Conservation (phyloP, 1,140 invertebrate species). For the Aphelenchoides fujianensis region DNA sequence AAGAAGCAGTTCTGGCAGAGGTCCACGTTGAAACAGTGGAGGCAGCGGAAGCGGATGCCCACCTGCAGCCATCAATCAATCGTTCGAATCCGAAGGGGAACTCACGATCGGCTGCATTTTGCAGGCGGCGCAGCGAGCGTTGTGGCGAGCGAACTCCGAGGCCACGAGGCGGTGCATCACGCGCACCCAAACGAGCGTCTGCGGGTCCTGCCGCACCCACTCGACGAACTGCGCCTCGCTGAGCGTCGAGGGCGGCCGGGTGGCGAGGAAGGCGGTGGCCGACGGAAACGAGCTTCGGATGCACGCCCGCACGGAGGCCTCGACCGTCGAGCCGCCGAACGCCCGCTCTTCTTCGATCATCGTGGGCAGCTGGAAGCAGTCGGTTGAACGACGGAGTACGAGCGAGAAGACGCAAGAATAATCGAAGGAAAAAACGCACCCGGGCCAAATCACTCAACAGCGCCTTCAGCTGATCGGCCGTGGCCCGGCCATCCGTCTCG, state of each 20-base stretch:
- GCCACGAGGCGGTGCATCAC: slow-evolving; percentile 90
- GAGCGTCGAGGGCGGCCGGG: slow-evolving; percentile 65
- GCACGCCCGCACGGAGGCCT: slow-evolving; percentile 92
- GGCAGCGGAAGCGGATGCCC: slow-evolving; percentile 91
- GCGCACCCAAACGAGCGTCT: slow-evolving; percentile 77
- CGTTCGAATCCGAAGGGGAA: too few species aligned
- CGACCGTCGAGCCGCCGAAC: slow-evolving; percentile 78
- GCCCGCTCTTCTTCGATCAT: slow-evolving; percentile 2
- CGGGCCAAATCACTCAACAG: slow-evolving; percentile 14
- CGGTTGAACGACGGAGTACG: neutral
- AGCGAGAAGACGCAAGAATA: too few species aligned
- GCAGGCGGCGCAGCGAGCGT: slow-evolving; percentile 96
- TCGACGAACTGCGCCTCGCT: slow-evolving; percentile 65
- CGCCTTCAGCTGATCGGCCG: neutral
- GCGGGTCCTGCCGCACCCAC: slow-evolving; percentile 71
- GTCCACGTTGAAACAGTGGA: slow-evolving; percentile 99
- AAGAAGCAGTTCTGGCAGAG: slow-evolving; percentile 99
- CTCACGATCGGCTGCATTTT: slow-evolving; percentile 96
- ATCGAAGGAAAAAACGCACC: neutral
- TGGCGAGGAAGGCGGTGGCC: neutral
- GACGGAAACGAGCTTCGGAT: neutral
- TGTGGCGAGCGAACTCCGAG: slow-evolving; percentile 85
- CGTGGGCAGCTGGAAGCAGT: neutral
- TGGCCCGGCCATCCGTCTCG: neutral
- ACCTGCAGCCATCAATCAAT: too few species aligned